A percentile compares a stretch with the other conserved stretches of the same genome.
Conservation (phyloP, 2,113 vertebrate species). For the Syrmaticus mikado region DNA sequence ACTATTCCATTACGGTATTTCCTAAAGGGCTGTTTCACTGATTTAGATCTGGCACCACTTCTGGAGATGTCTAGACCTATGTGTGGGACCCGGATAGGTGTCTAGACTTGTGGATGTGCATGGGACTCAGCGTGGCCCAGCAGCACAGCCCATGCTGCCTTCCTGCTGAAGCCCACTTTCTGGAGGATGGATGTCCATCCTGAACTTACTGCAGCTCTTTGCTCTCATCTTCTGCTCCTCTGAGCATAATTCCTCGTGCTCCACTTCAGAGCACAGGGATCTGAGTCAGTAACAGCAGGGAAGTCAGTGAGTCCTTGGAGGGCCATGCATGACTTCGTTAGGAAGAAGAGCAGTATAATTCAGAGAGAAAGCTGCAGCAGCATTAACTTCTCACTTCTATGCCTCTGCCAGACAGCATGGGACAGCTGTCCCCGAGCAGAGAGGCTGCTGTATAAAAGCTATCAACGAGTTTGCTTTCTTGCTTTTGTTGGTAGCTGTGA, state of each 20-base stretch:
- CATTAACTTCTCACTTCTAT: background rate
- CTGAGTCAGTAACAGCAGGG: background rate
- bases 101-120: background rate
- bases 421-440: background rate
- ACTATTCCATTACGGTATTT: background rate
- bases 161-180: no score
- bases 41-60: background rate
- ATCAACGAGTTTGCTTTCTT: background rate
- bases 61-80: background rate
- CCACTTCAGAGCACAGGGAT: background rate
- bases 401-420: background rate
- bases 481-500: background rate
- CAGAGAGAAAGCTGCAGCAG: background rate
- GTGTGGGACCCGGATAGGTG: background rate
- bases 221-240: background rate
- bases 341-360: background rate
- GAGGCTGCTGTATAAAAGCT: background rate
- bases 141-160: background rate
- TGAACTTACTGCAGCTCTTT: background rate
- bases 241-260: background rate
- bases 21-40: background rate
- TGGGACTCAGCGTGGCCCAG: background rate
- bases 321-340: background rate
- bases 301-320: background rate
- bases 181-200: background rate